Percentiles rank a stretch among this genome's conserved stretches.
Evolutionary conservation across 1,140 invertebrate species (phyloP).

Genomic region (Drosophila nigrodunni): DNA sequence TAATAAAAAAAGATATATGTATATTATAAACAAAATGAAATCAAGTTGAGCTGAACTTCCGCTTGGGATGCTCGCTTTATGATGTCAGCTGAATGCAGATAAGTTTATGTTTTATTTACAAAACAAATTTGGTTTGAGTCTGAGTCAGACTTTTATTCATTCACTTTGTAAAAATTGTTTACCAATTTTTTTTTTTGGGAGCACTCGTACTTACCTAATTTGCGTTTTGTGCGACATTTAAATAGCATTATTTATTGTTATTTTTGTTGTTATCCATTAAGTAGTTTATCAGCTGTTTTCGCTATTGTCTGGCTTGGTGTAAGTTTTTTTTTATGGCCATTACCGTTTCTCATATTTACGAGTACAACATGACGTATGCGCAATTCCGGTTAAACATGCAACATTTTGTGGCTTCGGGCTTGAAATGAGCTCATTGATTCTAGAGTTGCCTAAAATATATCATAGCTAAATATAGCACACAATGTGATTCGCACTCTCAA

Average conservation of each 20-base stretch:
- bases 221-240: background rate
- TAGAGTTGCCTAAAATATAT: conserved; percentile 3
- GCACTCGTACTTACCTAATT: too few relatives aligned
- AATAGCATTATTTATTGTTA: background rate
- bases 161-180: too few relatives aligned
- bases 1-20: background rate
- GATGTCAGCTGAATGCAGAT: conserved; percentile 1
- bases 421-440: conserved; percentile 21
- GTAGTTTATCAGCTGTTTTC: conserved; percentile 25
- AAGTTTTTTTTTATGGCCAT: background rate
- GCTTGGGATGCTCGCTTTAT: background rate
- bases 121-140: background rate
- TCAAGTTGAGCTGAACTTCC: background rate
- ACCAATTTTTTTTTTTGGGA: too few relatives aligned
- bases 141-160: background rate
- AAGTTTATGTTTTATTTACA: background rate
- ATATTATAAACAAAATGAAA: background rate
- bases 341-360: background rate
- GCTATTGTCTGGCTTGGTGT: background rate
- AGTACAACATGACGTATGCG: conserved; percentile 34
- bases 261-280: background rate
- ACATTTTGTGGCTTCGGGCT: background rate
- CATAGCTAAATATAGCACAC: conserved; percentile 6
- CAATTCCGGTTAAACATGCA: background rate
- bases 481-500: conserved; percentile 1